phyloP scores from a whole-genome alignment of 2,888 invertebrate genomes.

The Geotrupes spiniger region DNA sequence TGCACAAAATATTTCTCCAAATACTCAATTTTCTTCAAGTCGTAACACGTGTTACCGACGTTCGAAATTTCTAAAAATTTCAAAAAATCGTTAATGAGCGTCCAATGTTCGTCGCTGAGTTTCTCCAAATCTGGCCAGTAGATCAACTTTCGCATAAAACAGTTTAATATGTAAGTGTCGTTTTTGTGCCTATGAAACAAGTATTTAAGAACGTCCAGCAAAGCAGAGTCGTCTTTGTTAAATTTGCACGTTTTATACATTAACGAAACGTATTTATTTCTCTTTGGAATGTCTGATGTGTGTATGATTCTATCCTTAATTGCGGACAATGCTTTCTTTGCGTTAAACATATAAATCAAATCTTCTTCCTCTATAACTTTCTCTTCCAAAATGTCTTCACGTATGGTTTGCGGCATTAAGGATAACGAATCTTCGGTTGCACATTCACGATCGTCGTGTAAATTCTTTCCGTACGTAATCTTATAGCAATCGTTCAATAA shows the following conservation, averaged over 20 bases:
- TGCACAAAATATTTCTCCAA: constrained; percentile 1
- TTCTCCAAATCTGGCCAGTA: neutral
- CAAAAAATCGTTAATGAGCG: neutral
- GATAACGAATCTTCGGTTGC: neutral
- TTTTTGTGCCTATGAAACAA: constrained; percentile 9
- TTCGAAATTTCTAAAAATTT: neutral
- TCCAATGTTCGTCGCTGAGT: constrained; percentile 1
- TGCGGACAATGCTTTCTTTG: constrained; percentile 8
- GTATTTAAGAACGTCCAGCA: constrained; percentile 7
- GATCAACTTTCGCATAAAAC: neutral
- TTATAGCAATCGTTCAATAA: constrained; percentile 8
- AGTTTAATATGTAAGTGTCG: constrained; percentile 4
- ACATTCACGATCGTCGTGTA: constrained; percentile 6
- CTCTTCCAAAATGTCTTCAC: constrained; percentile 9
- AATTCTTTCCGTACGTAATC: constrained; percentile 6
- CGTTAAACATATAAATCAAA: constrained; percentile 5
- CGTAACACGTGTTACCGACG: neutral
- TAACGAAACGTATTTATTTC: neutral
- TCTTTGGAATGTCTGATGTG: neutral
- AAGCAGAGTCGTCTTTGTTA: constrained; percentile 4
- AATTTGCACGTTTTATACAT: constrained; percentile 4
- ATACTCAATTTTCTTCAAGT: constrained; percentile 1
- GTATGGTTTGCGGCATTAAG: constrained; percentile 7
- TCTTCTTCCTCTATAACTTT: constrained; percentile 9
- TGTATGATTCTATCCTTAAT: constrained; percentile 9